Percentiles rank a stretch among this genome's conserved stretches.
Conservation (phyloP, 2,888 invertebrate species). For the Habrosyne pyritoides region DNA sequence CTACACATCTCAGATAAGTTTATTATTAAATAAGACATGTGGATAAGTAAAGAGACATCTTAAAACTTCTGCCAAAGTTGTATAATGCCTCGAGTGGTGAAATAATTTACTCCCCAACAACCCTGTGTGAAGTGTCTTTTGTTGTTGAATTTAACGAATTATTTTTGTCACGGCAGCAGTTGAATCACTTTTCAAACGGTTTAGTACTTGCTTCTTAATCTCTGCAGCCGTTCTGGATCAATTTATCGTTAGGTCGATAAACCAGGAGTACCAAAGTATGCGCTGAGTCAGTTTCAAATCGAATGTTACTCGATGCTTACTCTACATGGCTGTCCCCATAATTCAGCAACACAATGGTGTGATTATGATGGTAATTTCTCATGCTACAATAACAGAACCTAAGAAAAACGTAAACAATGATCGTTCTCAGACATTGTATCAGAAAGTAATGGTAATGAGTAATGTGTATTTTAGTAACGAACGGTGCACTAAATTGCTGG, state of each 20-base stretch:
- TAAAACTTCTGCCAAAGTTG: background rate
- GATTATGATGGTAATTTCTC: constrained; percentile 28
- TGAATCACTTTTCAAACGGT: constrained; percentile 23
- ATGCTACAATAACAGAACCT: constrained; percentile 32
- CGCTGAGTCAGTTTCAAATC: background rate
- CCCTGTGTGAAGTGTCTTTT: background rate
- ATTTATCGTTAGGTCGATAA: constrained; percentile 27
- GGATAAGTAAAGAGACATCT: background rate
- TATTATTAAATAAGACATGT: background rate
- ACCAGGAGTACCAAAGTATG: constrained; percentile 11
- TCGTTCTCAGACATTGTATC: constrained; percentile 23
- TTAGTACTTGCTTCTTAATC: constrained; percentile 23
- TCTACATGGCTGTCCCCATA: constrained; percentile 2
- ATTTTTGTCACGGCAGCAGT: constrained; percentile 21
- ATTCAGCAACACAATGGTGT: constrained; percentile 4
- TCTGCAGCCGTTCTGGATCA: too few relatives aligned
- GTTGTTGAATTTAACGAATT: constrained; percentile 4
- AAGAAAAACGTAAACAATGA: constrained; percentile 36
- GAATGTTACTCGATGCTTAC: constrained; percentile 3
- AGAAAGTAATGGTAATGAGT: constrained; percentile 3
- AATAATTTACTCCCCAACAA: background rate
- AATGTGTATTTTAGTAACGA: background rate
- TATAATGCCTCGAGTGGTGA: background rate
- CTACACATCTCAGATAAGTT: background rate
- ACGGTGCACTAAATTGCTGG: background rate